Evolutionary conservation across 2,113 vertebrate genomes (phyloP).

Genomic region (Bombycilla garrulus): DNA sequence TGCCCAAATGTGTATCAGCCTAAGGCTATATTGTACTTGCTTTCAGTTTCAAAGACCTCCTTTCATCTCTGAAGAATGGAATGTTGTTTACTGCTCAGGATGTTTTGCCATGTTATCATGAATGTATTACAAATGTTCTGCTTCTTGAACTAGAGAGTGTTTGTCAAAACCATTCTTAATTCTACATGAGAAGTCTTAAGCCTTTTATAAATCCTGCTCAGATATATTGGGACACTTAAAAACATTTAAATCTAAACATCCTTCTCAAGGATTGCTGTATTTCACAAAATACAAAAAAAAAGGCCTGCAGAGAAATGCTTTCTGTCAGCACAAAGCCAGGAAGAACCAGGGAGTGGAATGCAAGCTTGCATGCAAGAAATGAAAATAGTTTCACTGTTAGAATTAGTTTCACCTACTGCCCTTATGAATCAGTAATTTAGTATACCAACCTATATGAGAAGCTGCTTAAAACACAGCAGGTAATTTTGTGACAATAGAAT

Average conservation of each 20-base stretch:
- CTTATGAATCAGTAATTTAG: background rate
- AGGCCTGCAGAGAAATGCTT: background rate
- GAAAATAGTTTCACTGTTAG: background rate
- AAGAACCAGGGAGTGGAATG: background rate
- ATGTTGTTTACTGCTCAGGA: conserved; percentile 67
- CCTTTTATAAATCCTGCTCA: conserved; percentile 19
- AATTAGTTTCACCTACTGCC: background rate
- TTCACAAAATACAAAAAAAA: background rate
- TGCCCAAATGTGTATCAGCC: conserved; percentile 49
- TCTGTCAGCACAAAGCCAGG: background rate
- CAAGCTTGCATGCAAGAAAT: background rate
- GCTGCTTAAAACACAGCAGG: background rate
- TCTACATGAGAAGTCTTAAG: conserved; percentile 31
- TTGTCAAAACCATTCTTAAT: conserved; percentile 37
- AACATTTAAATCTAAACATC: background rate
- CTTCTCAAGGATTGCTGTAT: background rate
- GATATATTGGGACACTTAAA: background rate
- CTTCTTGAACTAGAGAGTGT: conserved; percentile 40
- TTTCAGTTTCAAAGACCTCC: conserved; percentile 63
- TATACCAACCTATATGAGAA: background rate
- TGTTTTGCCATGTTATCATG: conserved; percentile 62
- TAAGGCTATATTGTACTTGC: conserved; percentile 48
- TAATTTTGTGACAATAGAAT: background rate
- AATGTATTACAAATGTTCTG: conserved; percentile 50
- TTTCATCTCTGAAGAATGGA: conserved; percentile 68